Evolutionary conservation across 1,140 invertebrate species (phyloP).

Genomic region (Coptotermes formosanus): DNA sequence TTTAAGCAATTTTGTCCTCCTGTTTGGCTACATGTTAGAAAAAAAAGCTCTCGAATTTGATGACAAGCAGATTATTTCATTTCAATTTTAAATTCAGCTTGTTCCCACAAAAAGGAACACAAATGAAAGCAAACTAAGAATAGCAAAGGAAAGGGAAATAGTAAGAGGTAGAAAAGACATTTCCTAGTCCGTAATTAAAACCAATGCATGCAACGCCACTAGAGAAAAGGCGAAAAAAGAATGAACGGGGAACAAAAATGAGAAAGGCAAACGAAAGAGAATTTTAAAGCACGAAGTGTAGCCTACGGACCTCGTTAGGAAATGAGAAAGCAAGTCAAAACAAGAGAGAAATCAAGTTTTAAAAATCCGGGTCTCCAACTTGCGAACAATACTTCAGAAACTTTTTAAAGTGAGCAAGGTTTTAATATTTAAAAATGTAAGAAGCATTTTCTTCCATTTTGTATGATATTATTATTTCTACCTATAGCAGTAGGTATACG

Average conservation of each 20-base stretch:
- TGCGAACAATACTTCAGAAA: not conserved
- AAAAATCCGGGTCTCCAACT: not conserved
- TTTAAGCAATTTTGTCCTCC: not conserved
- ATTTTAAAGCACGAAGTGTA: constrained; percentile 6
- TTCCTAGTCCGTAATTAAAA: not conserved
- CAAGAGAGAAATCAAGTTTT: constrained; percentile 7
- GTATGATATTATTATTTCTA: not conserved
- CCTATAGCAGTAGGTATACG: not conserved
- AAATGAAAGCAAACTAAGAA: constrained; percentile 6
- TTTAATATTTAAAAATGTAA: not conserved
- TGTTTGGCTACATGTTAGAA: not conserved
- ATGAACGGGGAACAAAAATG: not conserved
- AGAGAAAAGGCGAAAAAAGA: not conserved
- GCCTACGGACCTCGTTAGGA: not conserved
- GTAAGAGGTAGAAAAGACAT: not conserved
- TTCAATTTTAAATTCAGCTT: not conserved
- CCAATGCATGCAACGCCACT: not conserved
- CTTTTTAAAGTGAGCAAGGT: not conserved
- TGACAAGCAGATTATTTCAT: not conserved
- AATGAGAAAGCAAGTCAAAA: not conserved
- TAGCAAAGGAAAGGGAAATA: not conserved
- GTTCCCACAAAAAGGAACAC: not conserved
- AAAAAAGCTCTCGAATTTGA: not conserved
- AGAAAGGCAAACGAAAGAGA: constrained; percentile 1
- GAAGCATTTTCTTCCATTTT: not conserved